These are phyloP conservation scores for Didymodactylos carnosus DNA, from an alignment of 2,888 invertebrate genomes.

Conservation along the genomic window DNA sequence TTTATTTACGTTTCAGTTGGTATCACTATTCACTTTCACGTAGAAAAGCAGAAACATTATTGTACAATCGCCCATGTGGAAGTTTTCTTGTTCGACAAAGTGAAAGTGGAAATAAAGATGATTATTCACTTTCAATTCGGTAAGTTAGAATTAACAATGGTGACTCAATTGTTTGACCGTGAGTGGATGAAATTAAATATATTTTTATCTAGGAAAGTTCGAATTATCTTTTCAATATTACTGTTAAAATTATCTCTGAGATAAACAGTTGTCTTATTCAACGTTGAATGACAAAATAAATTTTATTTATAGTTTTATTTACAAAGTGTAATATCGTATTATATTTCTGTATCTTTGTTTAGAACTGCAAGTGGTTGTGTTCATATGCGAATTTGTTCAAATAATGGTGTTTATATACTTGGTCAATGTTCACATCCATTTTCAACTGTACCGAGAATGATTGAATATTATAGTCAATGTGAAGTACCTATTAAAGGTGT, in stretches of 20 bases:
- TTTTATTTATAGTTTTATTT: neutral
- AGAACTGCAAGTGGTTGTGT: slow-evolving; percentile 84
- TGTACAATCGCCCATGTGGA: neutral
- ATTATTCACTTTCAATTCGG: slow-evolving; percentile 11
- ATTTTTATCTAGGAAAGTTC: neutral
- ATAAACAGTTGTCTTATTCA: neutral
- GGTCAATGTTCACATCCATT: slow-evolving; percentile 83
- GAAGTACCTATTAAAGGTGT: slow-evolving; percentile 80
- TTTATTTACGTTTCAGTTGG: slow-evolving; percentile 2
- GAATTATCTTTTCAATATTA: neutral
- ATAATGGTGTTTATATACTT: slow-evolving; percentile 61
- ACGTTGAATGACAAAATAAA: neutral
- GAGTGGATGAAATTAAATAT: neutral
- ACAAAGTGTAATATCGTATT: neutral
- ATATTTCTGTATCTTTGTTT: slow-evolving; percentile 24
- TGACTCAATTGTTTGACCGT: neutral
- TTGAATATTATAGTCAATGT: slow-evolving; percentile 74
- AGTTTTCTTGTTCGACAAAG: slow-evolving; percentile 45
- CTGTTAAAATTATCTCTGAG: neutral
- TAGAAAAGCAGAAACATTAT: slow-evolving; percentile 5
- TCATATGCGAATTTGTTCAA: slow-evolving; percentile 70
- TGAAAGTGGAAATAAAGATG: slow-evolving; percentile 13
- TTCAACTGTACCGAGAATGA: slow-evolving; percentile 74
- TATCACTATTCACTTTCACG: slow-evolving; percentile 10
- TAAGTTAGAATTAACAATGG: neutral